Evolutionary conservation across 2,113 vertebrate genomes (phyloP).

Genomic region (Lepus americanus): DNA sequence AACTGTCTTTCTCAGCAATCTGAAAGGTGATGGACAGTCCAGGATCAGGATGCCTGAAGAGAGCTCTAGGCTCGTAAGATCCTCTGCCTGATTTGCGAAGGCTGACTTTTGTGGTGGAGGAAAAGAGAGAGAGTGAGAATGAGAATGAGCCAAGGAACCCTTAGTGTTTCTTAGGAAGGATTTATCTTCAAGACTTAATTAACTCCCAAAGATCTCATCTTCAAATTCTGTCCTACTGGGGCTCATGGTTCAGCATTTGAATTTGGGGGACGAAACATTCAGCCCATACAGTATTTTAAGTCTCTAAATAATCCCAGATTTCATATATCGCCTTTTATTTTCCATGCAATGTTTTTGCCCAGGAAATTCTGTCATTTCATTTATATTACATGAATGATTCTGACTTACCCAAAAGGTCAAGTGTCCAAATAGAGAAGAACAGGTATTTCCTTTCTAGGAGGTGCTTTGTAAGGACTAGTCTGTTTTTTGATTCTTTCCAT

Average conservation of each 20-base stretch:
- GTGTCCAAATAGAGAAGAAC: neutral
- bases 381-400: slow-evolving; percentile 1
- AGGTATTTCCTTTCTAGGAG: neutral
- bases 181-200: neutral
- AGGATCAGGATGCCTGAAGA: neutral
- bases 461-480: neutral
- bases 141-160: too few species aligned
- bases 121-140: neutral
- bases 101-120: neutral
- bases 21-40: neutral
- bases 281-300: neutral
- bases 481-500: neutral
- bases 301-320: neutral
- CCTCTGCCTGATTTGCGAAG: neutral
- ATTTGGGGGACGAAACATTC: neutral
- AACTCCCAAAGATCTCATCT: neutral
- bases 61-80: rapidly evolving
- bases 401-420: neutral
- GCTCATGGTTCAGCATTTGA: neutral
- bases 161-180: too few species aligned
- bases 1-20: neutral
- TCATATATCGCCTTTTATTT: neutral
- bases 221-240: neutral
- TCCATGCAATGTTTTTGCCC: neutral
- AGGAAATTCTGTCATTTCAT: neutral